phyloP scores from a whole-genome alignment of 2,888 invertebrate species.

The Galeruca laticollis region DNA sequence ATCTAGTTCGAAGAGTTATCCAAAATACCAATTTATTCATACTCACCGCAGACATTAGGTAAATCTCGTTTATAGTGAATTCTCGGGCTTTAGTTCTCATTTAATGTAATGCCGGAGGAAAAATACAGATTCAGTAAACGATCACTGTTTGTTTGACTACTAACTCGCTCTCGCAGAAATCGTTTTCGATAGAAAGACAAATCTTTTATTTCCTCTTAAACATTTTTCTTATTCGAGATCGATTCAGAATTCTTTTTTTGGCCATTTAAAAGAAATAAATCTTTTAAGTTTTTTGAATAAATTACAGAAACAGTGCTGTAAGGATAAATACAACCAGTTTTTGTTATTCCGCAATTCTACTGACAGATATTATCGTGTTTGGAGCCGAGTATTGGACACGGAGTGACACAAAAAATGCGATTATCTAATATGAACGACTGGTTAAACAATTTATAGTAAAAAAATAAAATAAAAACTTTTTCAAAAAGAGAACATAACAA shows the following conservation, averaged over 20 bases:
- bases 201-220: constrained; percentile 22
- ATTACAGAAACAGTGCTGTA: not conserved
- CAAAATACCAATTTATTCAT: constrained; percentile 19
- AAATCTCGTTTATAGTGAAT: constrained; percentile 24
- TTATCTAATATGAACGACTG: no score
- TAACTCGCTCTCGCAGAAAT: constrained; percentile 9
- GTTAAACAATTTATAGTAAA: no score
- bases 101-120: constrained; percentile 5
- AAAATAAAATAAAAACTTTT: no score
- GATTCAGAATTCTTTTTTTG: not conserved
- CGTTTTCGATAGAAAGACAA: constrained; percentile 28
- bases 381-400: not conserved
- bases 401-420: not conserved
- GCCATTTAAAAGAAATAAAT: constrained; percentile 17
- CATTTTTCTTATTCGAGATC: constrained; percentile 6
- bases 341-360: not conserved
- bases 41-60: constrained; percentile 18
- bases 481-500: no score
- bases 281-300: constrained; percentile 14
- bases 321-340: not conserved
- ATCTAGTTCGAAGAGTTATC: not conserved
- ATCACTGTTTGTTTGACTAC: constrained; percentile 29
- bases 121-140: constrained; percentile 24
- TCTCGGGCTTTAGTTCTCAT: constrained; percentile 11
- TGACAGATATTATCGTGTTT: not conserved